Conservation (phyloP, 1,140 invertebrate species). For the Aphelenchoides avenae region DNA sequence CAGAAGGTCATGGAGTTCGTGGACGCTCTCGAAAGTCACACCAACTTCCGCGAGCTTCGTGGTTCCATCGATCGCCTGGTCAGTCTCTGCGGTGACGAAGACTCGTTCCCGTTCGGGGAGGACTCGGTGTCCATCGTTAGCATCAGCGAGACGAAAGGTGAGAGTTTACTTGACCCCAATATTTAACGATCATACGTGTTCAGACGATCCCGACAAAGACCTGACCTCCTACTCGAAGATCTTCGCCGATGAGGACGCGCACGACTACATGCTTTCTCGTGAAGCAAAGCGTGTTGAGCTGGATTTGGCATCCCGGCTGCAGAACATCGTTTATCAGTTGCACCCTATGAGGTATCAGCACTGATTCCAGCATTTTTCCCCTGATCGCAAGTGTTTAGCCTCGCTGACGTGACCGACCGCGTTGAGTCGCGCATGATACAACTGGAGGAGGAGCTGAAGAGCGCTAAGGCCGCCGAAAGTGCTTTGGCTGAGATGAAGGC, state of each 20-base stretch:
- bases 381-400: constrained; percentile 8
- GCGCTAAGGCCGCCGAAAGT: constrained; percentile 6
- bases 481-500: constrained; percentile 12
- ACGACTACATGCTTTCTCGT: constrained; percentile 31
- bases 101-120: constrained; percentile 9
- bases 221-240: constrained; percentile 7
- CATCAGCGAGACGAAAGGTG: constrained; percentile 19
- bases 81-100: constrained; percentile 29
- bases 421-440: constrained; percentile 18
- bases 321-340: constrained; percentile 30
- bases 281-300: constrained; percentile 31
- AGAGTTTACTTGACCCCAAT: no score
- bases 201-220: constrained; percentile 25
- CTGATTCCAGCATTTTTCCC: constrained; percentile 1
- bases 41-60: constrained; percentile 37
- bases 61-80: constrained; percentile 28
- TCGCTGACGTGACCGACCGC: constrained; percentile 29
- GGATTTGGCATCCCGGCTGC: constrained; percentile 19
- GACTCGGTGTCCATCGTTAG: constrained; percentile 28
- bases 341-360: constrained; percentile 28
- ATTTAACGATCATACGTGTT: neutral
- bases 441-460: constrained; percentile 19
- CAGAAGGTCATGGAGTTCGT: constrained; percentile 40
- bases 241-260: constrained; percentile 26
- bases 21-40: constrained; percentile 27